Base-by-base conservation (phyloP, 2,888 invertebrate genomes). In the Mythimna albipuncta region DNA sequence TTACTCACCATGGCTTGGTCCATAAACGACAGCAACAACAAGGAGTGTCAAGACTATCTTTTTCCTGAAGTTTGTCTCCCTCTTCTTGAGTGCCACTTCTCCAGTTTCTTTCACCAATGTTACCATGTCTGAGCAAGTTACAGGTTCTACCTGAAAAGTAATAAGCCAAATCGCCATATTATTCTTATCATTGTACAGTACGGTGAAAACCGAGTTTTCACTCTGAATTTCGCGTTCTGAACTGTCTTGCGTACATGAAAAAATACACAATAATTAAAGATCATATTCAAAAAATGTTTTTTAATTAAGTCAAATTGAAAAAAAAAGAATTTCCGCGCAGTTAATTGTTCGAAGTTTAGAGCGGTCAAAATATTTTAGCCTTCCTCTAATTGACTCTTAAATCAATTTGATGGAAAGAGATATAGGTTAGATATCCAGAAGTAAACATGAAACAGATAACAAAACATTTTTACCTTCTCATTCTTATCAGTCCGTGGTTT, bases 1-100 rank as follows among this genome's bases (percentile, higher is more conserved):
- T 50, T 57, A 83, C 91, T 92, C 89, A 97, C 97, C 97, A 85
- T 96, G 96, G 81, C 93, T 93, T 0, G 97, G 97, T 50, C 97
- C 97, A 80, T 97, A 95, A 6, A 97, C 90, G 1, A 97, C 93
- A 41, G 95, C 93, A 6, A 96, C 96, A 2, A 96, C 91, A 38
- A 95, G 77, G 65, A 97, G 92, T 1, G 96, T 96, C 38, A 95
- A 79, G 54, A 96, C 91, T 41, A 97, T 94, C 81, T 96, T 95
- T 69, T 87, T 90, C 47, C 95, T 93, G 13, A 88, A 85, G 74
- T 95, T 93, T 0, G 90, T 90, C n/a, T 94, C 92, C 44, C 97
- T 91, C 77, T 96, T 94, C 81, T 94, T 96, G 66, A 96, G 92
- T 1, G 96, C 96, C 0, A 97, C 96, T 65, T 90, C 89, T 2